Percentiles rank a stretch among this genome's conserved stretches.
Conservation (phyloP, 2,888 invertebrate species). For the Eupithecia inturbata region DNA sequence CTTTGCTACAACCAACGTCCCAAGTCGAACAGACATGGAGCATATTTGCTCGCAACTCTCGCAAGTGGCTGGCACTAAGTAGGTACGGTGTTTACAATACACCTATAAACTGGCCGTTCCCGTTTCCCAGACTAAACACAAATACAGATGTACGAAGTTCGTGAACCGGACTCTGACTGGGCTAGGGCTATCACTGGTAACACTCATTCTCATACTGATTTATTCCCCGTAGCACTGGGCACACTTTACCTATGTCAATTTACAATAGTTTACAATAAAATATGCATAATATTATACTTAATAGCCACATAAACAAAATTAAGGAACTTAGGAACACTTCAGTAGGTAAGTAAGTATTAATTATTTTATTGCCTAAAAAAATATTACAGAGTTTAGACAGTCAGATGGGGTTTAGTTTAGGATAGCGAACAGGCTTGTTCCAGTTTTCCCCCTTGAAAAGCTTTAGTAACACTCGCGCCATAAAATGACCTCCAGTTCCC, state of each 20-base stretch:
- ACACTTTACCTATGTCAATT: too few species aligned
- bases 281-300: too few species aligned
- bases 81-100: slow-evolving; percentile 44
- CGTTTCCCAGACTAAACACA: slow-evolving; percentile 59
- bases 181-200: too few species aligned
- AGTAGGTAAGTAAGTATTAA: too few species aligned
- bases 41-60: slow-evolving; percentile 19
- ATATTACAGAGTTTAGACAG: too few species aligned
- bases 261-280: too few species aligned
- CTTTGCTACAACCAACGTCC: background rate
- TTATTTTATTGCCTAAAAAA: too few species aligned
- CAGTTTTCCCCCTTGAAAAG: background rate
- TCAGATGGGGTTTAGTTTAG: too few species aligned
- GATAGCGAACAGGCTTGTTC: background rate
- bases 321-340: too few species aligned
- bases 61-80: slow-evolving; percentile 17
- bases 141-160: slow-evolving; percentile 37
- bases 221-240: too few species aligned
- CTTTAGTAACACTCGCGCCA: background rate
- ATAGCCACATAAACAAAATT: too few species aligned
- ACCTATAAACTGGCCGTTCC: slow-evolving; percentile 47
- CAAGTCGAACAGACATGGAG: background rate
- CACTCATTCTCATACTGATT: too few species aligned
- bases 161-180: slow-evolving; percentile 30
- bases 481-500: background rate